Conservation (phyloP, 2,888 invertebrate species). For the Thera obeliscata region DNA sequence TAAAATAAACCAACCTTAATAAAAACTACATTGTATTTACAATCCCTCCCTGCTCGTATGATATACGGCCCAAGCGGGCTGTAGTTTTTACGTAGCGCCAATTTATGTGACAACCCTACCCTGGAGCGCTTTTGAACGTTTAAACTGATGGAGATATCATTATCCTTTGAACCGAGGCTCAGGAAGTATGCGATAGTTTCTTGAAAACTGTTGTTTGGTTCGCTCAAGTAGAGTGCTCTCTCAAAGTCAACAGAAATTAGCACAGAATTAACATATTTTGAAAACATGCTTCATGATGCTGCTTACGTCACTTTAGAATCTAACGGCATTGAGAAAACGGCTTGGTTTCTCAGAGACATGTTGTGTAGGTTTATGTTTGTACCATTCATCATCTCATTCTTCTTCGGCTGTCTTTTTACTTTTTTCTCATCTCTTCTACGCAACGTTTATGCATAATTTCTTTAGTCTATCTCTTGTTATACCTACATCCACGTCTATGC, state of each 20-base stretch:
- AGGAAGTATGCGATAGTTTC: slow-evolving; percentile 11
- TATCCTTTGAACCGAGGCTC: slow-evolving; percentile 20
- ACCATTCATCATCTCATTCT: too few relatives aligned
- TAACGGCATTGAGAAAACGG: too few relatives aligned
- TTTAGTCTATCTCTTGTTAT: too few relatives aligned
- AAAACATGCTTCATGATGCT: neutral
- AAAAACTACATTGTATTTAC: neutral
- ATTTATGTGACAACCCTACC: slow-evolving; percentile 27
- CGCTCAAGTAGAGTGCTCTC: neutral
- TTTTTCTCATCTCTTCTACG: too few relatives aligned
- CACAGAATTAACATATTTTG: neutral
- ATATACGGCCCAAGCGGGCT: neutral
- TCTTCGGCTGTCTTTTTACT: too few relatives aligned
- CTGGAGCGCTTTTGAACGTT: slow-evolving; percentile 14
- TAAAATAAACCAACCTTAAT: too few relatives aligned
- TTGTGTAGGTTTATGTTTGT: too few relatives aligned
- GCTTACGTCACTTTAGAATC: too few relatives aligned
- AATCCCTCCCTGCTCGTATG: neutral
- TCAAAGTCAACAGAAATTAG: neutral
- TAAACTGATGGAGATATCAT: slow-evolving; percentile 24
- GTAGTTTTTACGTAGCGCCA: slow-evolving; percentile 8
- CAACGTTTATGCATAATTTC: too few relatives aligned
- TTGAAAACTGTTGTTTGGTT: slow-evolving; percentile 8
- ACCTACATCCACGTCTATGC: too few relatives aligned
- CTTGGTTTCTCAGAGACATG: too few relatives aligned